Percentiles rank a stretch among this genome's conserved stretches.
These are phyloP conservation scores for Hystrix brachyura DNA, from an alignment of 2,113 vertebrate genomes.

Conservation along the genomic window DNA sequence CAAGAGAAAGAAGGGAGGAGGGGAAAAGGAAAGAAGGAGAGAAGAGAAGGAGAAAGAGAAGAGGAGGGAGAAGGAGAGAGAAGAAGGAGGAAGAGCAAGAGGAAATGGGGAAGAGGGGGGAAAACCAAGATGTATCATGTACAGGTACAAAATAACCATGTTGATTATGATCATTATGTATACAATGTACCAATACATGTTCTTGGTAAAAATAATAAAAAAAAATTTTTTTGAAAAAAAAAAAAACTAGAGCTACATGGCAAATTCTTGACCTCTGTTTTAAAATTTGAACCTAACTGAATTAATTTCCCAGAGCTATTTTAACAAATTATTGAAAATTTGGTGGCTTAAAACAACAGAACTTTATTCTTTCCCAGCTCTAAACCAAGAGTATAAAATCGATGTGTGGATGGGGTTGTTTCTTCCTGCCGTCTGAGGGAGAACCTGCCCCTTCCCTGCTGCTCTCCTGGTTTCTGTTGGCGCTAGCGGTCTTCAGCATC, in stretches of 20 bases:
- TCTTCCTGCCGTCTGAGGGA: neutral
- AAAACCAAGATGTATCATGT: no score
- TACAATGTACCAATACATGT: no score
- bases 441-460: neutral
- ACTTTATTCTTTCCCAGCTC: neutral
- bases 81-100: no score
- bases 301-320: neutral
- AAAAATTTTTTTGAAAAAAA: no score
- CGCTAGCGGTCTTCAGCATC: neutral
- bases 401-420: neutral
- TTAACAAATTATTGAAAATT: neutral
- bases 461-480: neutral
- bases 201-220: no score
- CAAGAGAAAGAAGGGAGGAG: no score
- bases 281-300: conserved; percentile 26
- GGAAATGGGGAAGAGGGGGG: no score
- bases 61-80: no score
- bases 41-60: no score
- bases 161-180: no score
- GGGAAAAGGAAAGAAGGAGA: no score
- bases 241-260: neutral
- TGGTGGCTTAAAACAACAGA: neutral
- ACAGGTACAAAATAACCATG: no score
- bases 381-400: neutral
- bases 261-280: neutral